A percentile compares a stretch with the other conserved stretches of the same genome.
These are phyloP conservation scores for Desmodus rotundus DNA, from an alignment of 2,113 vertebrate genomes.

Conservation along the genomic window DNA sequence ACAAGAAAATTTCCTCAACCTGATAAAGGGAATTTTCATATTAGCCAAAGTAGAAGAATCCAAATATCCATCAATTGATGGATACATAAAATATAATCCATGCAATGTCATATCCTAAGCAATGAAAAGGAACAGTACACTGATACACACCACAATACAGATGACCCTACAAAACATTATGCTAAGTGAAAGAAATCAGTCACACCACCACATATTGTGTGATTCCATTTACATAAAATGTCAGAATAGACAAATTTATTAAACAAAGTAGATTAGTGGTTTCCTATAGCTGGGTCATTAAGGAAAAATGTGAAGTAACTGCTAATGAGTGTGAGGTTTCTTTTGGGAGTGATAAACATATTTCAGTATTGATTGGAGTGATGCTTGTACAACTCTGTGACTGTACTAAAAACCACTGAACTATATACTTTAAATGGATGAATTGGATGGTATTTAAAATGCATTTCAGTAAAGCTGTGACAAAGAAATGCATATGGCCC, in stretches of 20 bases:
- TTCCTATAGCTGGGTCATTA: not conserved
- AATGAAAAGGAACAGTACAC: not conserved
- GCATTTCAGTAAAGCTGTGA: not conserved
- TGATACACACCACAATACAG: not conserved
- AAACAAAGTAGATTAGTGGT: not conserved
- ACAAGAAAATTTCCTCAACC: too few relatives aligned
- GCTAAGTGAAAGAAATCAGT: not conserved
- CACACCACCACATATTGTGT: not conserved
- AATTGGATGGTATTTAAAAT: not conserved
- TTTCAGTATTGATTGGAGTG: not conserved
- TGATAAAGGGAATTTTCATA: too few relatives aligned
- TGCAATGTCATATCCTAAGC: not conserved
- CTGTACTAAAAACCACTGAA: not conserved
- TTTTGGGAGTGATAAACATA: not conserved
- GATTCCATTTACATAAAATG: not conserved
- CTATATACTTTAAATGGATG: not conserved
- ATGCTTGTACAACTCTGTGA: not conserved
- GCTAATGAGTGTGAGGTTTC: not conserved
- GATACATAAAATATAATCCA: not conserved
- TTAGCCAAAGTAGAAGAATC: too few relatives aligned
- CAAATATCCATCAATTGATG: too few relatives aligned
- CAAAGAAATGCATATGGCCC: not conserved
- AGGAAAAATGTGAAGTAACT: not conserved
- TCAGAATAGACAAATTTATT: not conserved
- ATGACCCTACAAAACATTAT: not conserved